phyloP scores from a whole-genome alignment of 2,888 invertebrate species.

The Cataglyphis altisquamis region DNA sequence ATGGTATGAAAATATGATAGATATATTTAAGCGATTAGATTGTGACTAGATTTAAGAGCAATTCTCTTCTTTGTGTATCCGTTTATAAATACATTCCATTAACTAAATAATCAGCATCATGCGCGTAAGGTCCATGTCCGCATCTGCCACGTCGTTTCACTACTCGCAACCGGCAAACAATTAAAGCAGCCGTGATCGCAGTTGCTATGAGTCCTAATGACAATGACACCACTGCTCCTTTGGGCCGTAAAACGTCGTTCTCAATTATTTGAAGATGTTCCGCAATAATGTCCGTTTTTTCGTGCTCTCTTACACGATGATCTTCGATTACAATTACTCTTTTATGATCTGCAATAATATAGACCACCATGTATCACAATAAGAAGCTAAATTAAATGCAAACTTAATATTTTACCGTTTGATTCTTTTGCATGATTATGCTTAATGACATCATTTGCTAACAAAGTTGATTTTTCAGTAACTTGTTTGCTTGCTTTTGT shows the following conservation, averaged over 20 bases:
- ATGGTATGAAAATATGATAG: constrained; percentile 65
- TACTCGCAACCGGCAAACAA: constrained; percentile 94
- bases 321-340: constrained; percentile 68
- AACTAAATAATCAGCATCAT: constrained; percentile 98
- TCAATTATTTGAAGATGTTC: constrained; percentile 80
- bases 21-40: constrained; percentile 42
- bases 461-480: constrained; percentile 45
- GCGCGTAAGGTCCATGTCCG: constrained; percentile 93
- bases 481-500: constrained; percentile 54
- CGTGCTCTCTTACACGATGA: constrained; percentile 65
- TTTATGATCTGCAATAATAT: constrained; percentile 61
- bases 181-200: constrained; percentile 92
- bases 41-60: constrained; percentile 30
- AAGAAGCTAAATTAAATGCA: neutral
- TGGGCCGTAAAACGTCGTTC: constrained; percentile 87
- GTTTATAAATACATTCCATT: constrained; percentile 98
- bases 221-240: constrained; percentile 93
- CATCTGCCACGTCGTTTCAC: constrained; percentile 92
- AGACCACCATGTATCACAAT: neutral
- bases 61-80: constrained; percentile 47
- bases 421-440: constrained; percentile 58
- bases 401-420: constrained; percentile 60
- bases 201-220: constrained; percentile 94
- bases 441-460: constrained; percentile 50
- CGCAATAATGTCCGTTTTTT: constrained; percentile 67